phyloP scores from a whole-genome alignment of 1,140 invertebrate genomes.

The Halyomorpha halys region DNA sequence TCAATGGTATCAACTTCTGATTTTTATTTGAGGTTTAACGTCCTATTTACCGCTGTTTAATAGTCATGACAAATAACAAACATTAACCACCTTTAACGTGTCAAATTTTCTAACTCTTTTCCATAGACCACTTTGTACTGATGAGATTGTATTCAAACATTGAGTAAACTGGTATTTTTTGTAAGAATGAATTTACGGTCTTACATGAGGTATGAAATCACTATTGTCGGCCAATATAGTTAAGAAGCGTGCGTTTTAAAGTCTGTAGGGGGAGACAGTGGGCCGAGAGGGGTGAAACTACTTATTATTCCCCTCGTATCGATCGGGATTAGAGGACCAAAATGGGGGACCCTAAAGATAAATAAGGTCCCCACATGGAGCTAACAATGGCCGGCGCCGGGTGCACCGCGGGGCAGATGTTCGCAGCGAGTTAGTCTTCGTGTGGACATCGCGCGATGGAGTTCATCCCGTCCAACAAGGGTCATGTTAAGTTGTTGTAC shows the following conservation, averaged over 20 bases:
- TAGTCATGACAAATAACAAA: too few species aligned
- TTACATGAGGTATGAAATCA: too few species aligned
- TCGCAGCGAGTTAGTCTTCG: background rate
- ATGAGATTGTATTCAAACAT: too few species aligned
- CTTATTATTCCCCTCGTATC: conserved; percentile 9
- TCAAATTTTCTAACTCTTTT: too few species aligned
- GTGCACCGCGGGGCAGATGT: background rate
- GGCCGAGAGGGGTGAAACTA: background rate
- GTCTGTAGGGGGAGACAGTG: background rate
- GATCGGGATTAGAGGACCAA: conserved; percentile 17
- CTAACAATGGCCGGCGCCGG: background rate
- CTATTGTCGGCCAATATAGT: too few species aligned
- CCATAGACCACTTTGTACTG: too few species aligned
- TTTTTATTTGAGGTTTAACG: too few species aligned
- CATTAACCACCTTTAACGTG: too few species aligned
- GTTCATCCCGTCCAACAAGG: conserved; percentile 16
- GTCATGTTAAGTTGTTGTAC: conserved; percentile 2
- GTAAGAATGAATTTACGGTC: too few species aligned
- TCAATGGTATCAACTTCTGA: too few species aligned
- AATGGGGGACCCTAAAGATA: conserved; percentile 11
- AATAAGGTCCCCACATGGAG: conserved; percentile 8
- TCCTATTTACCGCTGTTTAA: too few species aligned
- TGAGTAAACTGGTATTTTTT: too few species aligned
- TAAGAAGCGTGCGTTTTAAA: background rate
- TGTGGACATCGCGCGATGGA: background rate